Evolutionary conservation across 2,113 vertebrate genomes (phyloP).

Genomic region (Sciurus niger): DNA sequence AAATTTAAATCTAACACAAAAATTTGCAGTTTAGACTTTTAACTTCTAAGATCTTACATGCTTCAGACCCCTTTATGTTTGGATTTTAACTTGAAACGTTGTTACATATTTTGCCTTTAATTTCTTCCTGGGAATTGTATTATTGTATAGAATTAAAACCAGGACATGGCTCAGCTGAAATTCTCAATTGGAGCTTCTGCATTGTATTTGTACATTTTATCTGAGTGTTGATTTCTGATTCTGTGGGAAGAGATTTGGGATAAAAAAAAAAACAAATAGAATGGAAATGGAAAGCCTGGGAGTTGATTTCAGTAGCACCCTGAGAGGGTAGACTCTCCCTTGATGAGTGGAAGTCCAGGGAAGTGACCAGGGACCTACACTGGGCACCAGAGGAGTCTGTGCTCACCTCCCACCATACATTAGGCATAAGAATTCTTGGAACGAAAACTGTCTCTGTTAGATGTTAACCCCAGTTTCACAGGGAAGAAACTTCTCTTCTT

Average conservation of each 20-base stretch:
- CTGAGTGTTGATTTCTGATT: background rate
- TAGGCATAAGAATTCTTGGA: background rate
- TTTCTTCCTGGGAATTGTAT: background rate
- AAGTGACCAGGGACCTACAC: background rate
- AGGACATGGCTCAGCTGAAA: background rate
- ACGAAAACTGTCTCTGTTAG: background rate
- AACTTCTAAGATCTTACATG: constrained; percentile 30
- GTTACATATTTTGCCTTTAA: constrained; percentile 15
- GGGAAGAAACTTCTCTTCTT: background rate
- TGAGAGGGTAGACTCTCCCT: background rate
- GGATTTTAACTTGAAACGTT: background rate
- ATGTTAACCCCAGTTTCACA: background rate
- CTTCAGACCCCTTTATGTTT: background rate
- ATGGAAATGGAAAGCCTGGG: background rate
- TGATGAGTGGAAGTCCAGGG: background rate
- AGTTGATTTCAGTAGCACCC: background rate
- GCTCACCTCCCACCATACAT: background rate
- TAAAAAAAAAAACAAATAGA: background rate
- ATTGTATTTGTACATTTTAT: background rate
- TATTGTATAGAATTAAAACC: background rate
- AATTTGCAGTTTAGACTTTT: background rate
- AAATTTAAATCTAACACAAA: background rate
- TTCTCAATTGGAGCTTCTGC: background rate
- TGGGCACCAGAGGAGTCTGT: background rate
- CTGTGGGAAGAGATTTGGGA: background rate